phyloP scores from a whole-genome alignment of 2,888 invertebrate species.

The Apomyelois bistriatella region DNA sequence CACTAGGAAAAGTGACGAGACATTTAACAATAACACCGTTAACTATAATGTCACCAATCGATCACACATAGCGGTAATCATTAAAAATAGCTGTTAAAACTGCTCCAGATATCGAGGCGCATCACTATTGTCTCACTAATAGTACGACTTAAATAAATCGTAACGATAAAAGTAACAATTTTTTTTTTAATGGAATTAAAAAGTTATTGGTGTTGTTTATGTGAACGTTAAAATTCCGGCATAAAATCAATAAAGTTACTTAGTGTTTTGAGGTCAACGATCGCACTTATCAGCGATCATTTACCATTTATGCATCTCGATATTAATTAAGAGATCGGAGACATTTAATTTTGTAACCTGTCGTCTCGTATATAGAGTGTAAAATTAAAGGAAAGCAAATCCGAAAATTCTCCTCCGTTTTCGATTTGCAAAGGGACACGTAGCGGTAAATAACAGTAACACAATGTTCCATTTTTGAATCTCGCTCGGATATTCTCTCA shows the following conservation, averaged over 20 bases:
- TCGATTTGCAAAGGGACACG: slow-evolving; percentile 64
- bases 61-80: slow-evolving; percentile 18
- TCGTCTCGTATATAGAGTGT: slow-evolving; percentile 10
- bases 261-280: slow-evolving; percentile 28
- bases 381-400: slow-evolving; percentile 4
- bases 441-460: slow-evolving; percentile 67
- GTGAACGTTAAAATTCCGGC: neutral
- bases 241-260: slow-evolving; percentile 6
- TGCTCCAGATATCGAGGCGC: slow-evolving; percentile 2
- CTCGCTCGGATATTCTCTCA: slow-evolving; percentile 33
- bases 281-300: slow-evolving; percentile 33
- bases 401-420: slow-evolving; percentile 31
- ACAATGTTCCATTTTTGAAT: slow-evolving; percentile 53
- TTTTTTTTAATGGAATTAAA: neutral
- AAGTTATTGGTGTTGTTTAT: neutral
- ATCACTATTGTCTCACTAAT: slow-evolving; percentile 5
- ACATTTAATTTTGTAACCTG: slow-evolving; percentile 10
- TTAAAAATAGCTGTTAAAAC: slow-evolving; percentile 8
- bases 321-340: neutral
- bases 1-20: slow-evolving; percentile 10
- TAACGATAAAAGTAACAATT: neutral
- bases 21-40: slow-evolving; percentile 19
- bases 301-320: slow-evolving; percentile 20
- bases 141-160: too few species aligned
- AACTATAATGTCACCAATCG: slow-evolving; percentile 20